Conservation (phyloP, 2,888 invertebrate species). For the Rhagonycha lutea region DNA sequence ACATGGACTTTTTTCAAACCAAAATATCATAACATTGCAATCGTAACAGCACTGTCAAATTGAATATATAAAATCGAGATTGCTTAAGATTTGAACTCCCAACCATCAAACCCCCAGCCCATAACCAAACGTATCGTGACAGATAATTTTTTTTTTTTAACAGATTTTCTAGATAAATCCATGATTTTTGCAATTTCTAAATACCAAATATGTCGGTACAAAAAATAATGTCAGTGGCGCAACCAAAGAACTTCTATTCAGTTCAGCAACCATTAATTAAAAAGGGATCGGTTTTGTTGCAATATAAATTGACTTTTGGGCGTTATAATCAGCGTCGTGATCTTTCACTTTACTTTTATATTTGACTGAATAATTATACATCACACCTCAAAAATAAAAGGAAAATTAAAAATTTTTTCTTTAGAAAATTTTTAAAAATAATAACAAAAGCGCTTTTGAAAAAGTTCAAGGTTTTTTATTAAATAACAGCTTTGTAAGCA, state of each 20-base stretch:
- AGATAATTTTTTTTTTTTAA: background rate
- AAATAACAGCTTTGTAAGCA: background rate
- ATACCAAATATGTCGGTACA: background rate
- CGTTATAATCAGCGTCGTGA: background rate
- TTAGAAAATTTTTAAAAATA: background rate
- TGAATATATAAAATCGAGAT: too few species aligned
- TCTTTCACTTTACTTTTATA: background rate
- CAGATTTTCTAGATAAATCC: background rate
- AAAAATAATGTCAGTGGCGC: background rate
- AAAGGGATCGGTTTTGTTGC: background rate
- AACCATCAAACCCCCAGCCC: too few species aligned
- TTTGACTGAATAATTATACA: background rate
- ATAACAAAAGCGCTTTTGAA: background rate
- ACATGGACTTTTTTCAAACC: background rate
- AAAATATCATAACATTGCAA: background rate
- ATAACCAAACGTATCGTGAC: too few species aligned
- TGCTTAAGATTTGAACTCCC: too few species aligned
- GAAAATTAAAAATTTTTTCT: background rate
- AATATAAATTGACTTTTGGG: background rate
- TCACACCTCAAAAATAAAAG: background rate
- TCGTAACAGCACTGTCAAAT: too few species aligned
- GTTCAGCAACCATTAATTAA: background rate
- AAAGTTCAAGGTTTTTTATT: background rate
- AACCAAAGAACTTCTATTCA: background rate
- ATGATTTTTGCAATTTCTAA: background rate